phyloP scores from a whole-genome alignment of 2,113 vertebrate species.

The Epinephelus cyanopodus region DNA sequence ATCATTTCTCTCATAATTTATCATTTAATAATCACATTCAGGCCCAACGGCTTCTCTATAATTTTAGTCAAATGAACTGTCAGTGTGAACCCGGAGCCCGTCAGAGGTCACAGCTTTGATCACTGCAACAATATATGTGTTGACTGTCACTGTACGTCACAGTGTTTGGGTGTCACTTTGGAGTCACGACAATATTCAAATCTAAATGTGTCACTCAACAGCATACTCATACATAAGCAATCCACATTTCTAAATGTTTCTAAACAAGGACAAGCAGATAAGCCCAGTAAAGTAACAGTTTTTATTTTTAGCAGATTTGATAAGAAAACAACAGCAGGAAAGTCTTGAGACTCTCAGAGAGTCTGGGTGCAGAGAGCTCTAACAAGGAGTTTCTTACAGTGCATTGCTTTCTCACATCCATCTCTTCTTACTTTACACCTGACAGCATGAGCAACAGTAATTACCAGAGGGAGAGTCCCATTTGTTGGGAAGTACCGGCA shows the following conservation, averaged over 20 bases:
- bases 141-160: conserved; percentile 3
- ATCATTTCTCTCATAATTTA: too few relatives aligned
- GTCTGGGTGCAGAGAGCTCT: not conserved
- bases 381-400: conserved; percentile 11
- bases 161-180: conserved; percentile 3
- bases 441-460: not conserved
- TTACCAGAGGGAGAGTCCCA: not conserved
- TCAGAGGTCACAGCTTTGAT: conserved; percentile 31
- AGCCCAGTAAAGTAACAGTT: not conserved
- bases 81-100: conserved; percentile 6
- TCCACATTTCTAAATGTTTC: conserved; percentile 15
- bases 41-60: conserved; percentile 40
- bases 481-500: too few relatives aligned
- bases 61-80: conserved; percentile 35
- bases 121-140: conserved; percentile 8
- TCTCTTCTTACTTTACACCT: not conserved
- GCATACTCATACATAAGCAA: not conserved
- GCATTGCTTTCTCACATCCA: conserved; percentile 3
- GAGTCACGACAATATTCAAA: not conserved
- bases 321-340: not conserved
- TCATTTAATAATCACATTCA: conserved; percentile 61
- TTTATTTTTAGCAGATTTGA: conserved; percentile 13
- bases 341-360: not conserved
- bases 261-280: conserved; percentile 1
- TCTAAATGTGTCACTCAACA: conserved; percentile 7